Evolutionary conservation across 2,113 vertebrate genomes (phyloP).

Genomic region (Parus major): DNA sequence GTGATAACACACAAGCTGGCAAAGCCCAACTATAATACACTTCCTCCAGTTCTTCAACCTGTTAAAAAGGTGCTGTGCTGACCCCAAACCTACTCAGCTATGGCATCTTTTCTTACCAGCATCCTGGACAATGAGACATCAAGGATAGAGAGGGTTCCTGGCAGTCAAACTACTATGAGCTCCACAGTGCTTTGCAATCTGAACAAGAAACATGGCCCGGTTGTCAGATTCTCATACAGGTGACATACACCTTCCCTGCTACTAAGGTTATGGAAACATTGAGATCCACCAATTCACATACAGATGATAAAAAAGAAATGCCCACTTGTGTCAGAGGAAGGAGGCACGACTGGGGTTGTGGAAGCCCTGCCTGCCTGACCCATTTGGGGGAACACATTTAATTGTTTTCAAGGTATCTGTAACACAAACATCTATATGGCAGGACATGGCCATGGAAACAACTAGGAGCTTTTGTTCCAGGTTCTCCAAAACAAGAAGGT

Average conservation of each 20-base stretch:
- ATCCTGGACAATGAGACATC: background rate
- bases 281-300: too few relatives aligned
- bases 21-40: rapidly evolving
- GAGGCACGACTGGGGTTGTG: background rate
- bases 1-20: rapidly evolving
- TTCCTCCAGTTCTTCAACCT: background rate
- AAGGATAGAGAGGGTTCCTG: background rate
- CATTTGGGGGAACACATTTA: background rate
- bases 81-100: background rate
- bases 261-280: background rate
- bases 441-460: rapidly evolving
- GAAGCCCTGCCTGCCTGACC: background rate
- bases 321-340: rapidly evolving
- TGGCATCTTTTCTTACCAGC: background rate
- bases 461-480: background rate
- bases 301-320: rapidly evolving
- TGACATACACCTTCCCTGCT: background rate
- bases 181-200: background rate
- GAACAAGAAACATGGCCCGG: background rate
- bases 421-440: background rate
- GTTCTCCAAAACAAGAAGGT: background rate
- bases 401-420: background rate
- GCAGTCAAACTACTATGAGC: background rate
- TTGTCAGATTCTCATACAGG: background rate
- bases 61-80: background rate